Evolutionary conservation across 1,140 invertebrate genomes (phyloP).

Genomic region (Calosoma granatense): DNA sequence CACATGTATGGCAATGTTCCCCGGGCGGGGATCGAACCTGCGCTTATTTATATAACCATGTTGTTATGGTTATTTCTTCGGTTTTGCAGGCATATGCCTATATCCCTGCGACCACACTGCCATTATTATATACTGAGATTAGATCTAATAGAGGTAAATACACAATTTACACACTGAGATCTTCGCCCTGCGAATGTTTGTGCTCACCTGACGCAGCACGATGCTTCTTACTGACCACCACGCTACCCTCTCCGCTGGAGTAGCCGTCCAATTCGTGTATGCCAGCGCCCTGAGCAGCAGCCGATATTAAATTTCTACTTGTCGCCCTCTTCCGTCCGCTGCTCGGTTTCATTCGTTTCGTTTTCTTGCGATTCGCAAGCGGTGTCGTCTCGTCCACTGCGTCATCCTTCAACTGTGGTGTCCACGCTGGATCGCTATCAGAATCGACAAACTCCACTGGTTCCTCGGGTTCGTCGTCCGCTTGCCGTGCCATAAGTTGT

Average conservation of each 20-base stretch:
- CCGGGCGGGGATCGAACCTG: too few relatives aligned
- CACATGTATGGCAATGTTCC: too few relatives aligned
- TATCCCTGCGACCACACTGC: too few relatives aligned
- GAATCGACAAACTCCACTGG: constrained; percentile 47
- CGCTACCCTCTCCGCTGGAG: constrained; percentile 15
- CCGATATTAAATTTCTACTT: constrained; percentile 31
- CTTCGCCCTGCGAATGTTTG: too few relatives aligned
- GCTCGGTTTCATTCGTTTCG: constrained; percentile 10
- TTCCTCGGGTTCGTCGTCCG: constrained; percentile 40
- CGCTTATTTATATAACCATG: too few relatives aligned
- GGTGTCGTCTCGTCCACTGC: not conserved
- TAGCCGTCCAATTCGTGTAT: constrained; percentile 30
- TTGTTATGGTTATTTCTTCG: too few relatives aligned
- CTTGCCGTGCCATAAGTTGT: constrained; percentile 36
- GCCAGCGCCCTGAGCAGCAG: constrained; percentile 40
- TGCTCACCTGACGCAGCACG: constrained; percentile 15
- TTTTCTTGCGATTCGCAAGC: not conserved
- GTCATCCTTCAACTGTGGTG: constrained; percentile 46
- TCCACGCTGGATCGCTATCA: constrained; percentile 64
- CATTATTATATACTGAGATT: too few relatives aligned
- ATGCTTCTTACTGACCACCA: constrained; percentile 16
- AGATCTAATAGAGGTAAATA: too few relatives aligned
- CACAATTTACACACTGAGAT: too few relatives aligned
- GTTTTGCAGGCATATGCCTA: too few relatives aligned
- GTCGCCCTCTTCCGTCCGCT: not conserved